phyloP scores from a whole-genome alignment of 2,113 vertebrate genomes.

The Circaetus cinerascens region DNA sequence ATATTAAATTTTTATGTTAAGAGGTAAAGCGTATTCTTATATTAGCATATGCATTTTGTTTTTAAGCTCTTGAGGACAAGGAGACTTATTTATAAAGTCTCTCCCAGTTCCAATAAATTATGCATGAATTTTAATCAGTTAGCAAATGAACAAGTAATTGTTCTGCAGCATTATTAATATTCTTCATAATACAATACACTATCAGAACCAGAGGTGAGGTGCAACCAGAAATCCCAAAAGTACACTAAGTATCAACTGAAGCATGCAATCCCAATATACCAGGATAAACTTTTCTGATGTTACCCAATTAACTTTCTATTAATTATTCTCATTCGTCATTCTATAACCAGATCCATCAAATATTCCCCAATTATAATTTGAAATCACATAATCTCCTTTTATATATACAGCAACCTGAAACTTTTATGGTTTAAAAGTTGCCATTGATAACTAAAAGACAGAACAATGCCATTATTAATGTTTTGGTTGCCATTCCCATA shows the following conservation, averaged over 20 bases:
- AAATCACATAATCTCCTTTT: conserved; percentile 45
- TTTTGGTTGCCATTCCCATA: not conserved
- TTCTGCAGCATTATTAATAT: conserved; percentile 81
- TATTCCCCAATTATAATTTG: conserved; percentile 56
- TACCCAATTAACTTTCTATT: conserved; percentile 77
- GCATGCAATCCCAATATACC: conserved; percentile 66
- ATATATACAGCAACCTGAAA: conserved; percentile 19
- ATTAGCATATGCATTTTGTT: conserved; percentile 73
- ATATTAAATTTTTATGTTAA: conserved; percentile 63
- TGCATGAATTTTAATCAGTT: conserved; percentile 82
- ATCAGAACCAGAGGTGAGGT: conserved; percentile 69
- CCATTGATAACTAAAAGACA: not conserved
- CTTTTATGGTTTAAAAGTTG: not conserved
- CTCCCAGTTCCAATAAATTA: conserved; percentile 78
- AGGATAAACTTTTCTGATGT: conserved; percentile 68
- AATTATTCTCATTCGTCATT: conserved; percentile 71
- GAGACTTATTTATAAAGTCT: conserved; percentile 75
- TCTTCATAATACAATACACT: conserved; percentile 73
- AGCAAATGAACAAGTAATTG: conserved; percentile 81
- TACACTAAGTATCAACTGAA: conserved; percentile 67
- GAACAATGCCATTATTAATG: not conserved
- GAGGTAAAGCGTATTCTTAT: conserved; percentile 57
- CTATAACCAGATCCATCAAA: conserved; percentile 44
- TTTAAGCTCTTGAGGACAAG: conserved; percentile 72
- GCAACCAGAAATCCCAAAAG: conserved; percentile 68